Conservation (phyloP, 2,888 invertebrate species). For the Biston betularia region DNA sequence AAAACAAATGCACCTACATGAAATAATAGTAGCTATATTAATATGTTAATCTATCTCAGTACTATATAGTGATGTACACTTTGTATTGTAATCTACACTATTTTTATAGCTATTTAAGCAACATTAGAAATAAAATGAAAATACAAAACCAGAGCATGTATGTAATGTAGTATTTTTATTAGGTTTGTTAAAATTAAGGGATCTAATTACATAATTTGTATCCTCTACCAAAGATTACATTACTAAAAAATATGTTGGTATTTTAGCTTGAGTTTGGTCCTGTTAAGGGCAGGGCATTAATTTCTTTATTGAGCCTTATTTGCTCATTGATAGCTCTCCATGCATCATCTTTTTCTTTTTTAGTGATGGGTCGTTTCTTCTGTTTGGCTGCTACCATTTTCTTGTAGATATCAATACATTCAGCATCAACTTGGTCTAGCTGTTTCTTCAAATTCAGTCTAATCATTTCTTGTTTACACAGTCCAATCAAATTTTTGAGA, state of each 20-base stretch:
- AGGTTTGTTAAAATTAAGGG: slow-evolving; percentile 4
- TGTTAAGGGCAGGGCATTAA: slow-evolving; percentile 78
- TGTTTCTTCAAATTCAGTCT: slow-evolving; percentile 92
- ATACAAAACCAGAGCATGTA: neutral
- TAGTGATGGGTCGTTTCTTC: slow-evolving; percentile 92
- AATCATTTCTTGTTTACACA: slow-evolving; percentile 92
- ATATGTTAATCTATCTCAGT: too few species aligned
- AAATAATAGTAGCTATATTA: too few species aligned
- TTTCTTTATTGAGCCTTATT: slow-evolving; percentile 84
- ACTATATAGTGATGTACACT: too few species aligned
- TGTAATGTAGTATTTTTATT: neutral
- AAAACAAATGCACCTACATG: neutral
- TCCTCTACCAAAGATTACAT: neutral
- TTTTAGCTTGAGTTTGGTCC: slow-evolving; percentile 80
- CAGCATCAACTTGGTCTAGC: slow-evolving; percentile 90
- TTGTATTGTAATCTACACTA: too few species aligned
- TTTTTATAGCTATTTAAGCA: too few species aligned
- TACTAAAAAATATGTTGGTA: neutral
- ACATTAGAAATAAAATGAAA: neutral
- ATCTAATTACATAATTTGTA: neutral
- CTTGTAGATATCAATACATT: slow-evolving; percentile 94
- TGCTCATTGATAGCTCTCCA: slow-evolving; percentile 90
- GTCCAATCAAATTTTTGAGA: slow-evolving; percentile 88
- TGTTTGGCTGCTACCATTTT: slow-evolving; percentile 92
- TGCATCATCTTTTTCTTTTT: slow-evolving; percentile 93